Percentiles rank a stretch among this genome's conserved stretches.
phyloP scores from a whole-genome alignment of 1,140 invertebrate genomes.

The Heliothis subflexa region DNA sequence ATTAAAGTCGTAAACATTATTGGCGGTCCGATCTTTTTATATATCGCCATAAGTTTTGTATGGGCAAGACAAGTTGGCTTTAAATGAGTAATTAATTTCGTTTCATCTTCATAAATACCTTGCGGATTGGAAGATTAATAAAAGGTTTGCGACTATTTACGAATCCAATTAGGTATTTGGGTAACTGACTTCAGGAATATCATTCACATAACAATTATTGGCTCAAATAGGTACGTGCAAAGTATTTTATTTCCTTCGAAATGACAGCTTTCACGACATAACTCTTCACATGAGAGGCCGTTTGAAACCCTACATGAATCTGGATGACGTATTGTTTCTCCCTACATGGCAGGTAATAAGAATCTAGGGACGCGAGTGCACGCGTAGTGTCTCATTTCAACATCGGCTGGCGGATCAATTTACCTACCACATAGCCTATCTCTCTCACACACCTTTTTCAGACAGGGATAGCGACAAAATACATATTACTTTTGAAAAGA shows the following conservation, averaged over 20 bases:
- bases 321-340: constrained; percentile 62
- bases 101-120: background rate
- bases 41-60: background rate
- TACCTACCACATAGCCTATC: constrained; percentile 43
- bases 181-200: no score
- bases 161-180: no score
- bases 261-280: background rate
- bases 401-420: constrained; percentile 47
- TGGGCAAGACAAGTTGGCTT: background rate
- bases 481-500: constrained; percentile 43
- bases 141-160: no score
- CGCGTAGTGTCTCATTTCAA: constrained; percentile 52
- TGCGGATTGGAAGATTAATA: background rate
- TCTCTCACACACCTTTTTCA: constrained; percentile 13
- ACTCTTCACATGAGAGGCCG: constrained; percentile 14
- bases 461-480: constrained; percentile 22
- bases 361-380: constrained; percentile 52
- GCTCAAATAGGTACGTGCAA: no score
- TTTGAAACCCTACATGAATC: constrained; percentile 67
- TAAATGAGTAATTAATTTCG: background rate
- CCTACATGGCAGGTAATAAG: constrained; percentile 64
- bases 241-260: no score
- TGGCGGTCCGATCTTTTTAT: constrained; percentile 5
- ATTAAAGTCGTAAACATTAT: constrained; percentile 36
- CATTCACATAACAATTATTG: no score